Evolutionary conservation across 1,140 invertebrate species (phyloP), one percentile per base, ranked within the genome.

Genomic region (Caerostris darwini): DNA sequence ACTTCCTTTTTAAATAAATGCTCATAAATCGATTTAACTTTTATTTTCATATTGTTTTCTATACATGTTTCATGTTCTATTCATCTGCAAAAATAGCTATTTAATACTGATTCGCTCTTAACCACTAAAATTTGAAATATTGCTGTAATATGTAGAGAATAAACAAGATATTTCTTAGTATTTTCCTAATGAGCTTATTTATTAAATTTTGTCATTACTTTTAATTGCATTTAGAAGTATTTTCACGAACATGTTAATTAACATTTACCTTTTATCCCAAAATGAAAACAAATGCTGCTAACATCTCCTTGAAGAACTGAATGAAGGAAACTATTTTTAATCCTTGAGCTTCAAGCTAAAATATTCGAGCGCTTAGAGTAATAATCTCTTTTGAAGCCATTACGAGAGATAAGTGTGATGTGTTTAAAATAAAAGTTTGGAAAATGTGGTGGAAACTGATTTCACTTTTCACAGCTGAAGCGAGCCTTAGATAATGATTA

Each of bases 361-460:
- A 85, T 53, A 58, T 85, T 58, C 19, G 54, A 57, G 7, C 82
- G 17, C 14, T n/a, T 85, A 19, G 57, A 58, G n/a, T 57, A 58
- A 57, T 58, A 17, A 85, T 85, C 82, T 56, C n/a, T 83, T 85
- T 19, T 58, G 56, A 85, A 85, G 82, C 14, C 57, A 57, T 85
- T 85, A 57, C 56, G 6, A 85, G 57, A 85, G 54, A 85, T 54
- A 85, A 85, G 56, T 57, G 7, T 34, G 34, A 85, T 54, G 82
- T 19, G 17, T 85, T 85, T 57, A 85, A 85, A 85, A 85, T 57
- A 85, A 85, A 57, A 10, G 7, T 19, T 34, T 19, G 17, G 14
- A 83, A 83, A 57, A 19, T 56, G 19, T 56, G 17, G 12, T 56
- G 50, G 59, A 87, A 87, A 88, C 19, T 64, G 59, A 64, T 64